Base-by-base conservation (phyloP, 2,113 vertebrate genomes). In the Tachysurus vachellii region DNA sequence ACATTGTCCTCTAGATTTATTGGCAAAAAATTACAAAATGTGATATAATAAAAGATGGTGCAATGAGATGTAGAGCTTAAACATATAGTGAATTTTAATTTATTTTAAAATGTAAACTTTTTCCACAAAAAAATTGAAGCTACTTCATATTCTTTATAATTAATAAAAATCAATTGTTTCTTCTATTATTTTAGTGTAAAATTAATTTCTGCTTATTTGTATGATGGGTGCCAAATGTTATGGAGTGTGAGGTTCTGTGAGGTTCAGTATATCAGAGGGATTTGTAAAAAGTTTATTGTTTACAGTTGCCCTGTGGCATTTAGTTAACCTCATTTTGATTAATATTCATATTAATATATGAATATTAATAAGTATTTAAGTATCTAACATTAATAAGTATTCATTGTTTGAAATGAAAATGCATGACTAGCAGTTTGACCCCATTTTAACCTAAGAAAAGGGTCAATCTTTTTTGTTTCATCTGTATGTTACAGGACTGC, bases 401-500 rank as follows among this genome's bases (percentile, higher is more conserved):
- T 5, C 50, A 50, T 75, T 75, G 11, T 26, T 26, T 4, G 3
- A 47, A 3, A 8, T 73, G 23, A 70, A 75, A 47, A 50, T 47
- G 19, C 6, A 9, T 42, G 42, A 44, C 11, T 73, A 21, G 10
- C 36, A 23, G 19, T 73, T 12, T 47, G 17, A 26, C 17, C 10
- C 31, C 17, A 42, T 70, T 66, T 70, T 70, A 70, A 42, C 16
- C 42, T 12, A 5, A 44, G 42, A 4, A 31, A 54, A 79, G 0
- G 3, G 14, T 54, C 13, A 19, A 9, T 79, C 14, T 54, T 31
- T 79, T 8, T 21, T 54, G 54, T 5, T 54, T 31, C 11, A 21
- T 81, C 56, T 81, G 36, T 80, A 42, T 87, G 31, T 89, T 57
- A 84, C 86, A 96, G 96, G 94, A 95, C 26, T 96, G 95, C 86